A percentile compares a stretch with the other conserved stretches of the same genome.
These are phyloP conservation scores for Calidris pugnax DNA, from an alignment of 2,113 vertebrate genomes.

Conservation along the genomic window DNA sequence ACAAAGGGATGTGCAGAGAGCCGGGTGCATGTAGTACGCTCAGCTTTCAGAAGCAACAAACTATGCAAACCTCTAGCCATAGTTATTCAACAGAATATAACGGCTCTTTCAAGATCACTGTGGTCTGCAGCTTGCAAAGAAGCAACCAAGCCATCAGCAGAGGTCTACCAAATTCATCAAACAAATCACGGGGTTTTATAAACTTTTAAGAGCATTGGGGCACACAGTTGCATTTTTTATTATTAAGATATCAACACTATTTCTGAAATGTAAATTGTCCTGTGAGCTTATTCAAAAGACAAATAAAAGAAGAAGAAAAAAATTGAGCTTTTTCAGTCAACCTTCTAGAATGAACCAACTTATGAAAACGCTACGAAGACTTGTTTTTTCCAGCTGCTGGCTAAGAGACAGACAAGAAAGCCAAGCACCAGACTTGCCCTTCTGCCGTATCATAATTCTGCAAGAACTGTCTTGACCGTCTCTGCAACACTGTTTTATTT, in stretches of 20 bases:
- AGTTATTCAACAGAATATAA: conserved; percentile 40
- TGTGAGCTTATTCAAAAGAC: neutral
- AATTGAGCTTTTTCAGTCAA: neutral
- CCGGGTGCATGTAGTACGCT: neutral
- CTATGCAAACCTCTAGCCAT: neutral
- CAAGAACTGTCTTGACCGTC: neutral
- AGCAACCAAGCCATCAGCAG: neutral
- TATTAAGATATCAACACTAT: neutral
- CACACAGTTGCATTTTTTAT: neutral
- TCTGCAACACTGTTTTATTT: neutral
- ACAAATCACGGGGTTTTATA: neutral
- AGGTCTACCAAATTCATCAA: neutral
- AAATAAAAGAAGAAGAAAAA: neutral
- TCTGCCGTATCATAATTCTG: neutral
- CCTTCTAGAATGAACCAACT: neutral
- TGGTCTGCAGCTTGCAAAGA: neutral
- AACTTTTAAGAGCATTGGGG: neutral
- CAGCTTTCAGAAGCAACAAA: conserved; percentile 31
- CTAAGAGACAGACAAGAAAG: neutral
- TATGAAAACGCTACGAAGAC: neutral
- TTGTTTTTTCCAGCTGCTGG: neutral
- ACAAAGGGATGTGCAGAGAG: conserved; percentile 7
- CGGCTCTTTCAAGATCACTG: conserved; percentile 16
- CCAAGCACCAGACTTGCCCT: neutral
- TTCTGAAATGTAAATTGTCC: neutral